A percentile compares a stretch with the other conserved stretches of the same genome.
Conservation (phyloP, 2,888 invertebrate genomes). For the Corythucha ciliata region DNA sequence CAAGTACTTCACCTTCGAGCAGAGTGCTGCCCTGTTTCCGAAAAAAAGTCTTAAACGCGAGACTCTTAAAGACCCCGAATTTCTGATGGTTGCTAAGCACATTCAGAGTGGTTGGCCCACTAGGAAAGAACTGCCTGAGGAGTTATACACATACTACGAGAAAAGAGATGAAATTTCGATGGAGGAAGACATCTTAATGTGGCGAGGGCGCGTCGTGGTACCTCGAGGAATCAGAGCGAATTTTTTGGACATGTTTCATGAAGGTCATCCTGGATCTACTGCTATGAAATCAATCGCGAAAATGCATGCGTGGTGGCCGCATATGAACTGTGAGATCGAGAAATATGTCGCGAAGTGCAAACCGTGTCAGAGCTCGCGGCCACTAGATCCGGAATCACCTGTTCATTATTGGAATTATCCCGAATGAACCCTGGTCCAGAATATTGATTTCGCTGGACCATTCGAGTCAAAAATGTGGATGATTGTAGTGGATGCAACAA, state of each 20-base stretch:
- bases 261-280: background rate
- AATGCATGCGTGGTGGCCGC: constrained; percentile 6
- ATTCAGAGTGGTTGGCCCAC: background rate
- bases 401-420: too few species aligned
- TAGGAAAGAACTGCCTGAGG: background rate
- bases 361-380: too few species aligned
- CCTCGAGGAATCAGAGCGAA: background rate
- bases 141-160: background rate
- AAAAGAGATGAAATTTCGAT: background rate
- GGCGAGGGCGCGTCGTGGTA: background rate
- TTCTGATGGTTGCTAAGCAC: background rate
- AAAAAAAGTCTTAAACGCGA: background rate
- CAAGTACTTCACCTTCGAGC: background rate
- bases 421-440: too few species aligned
- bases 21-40: background rate
- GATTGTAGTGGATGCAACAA: too few species aligned
- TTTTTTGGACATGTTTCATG: background rate
- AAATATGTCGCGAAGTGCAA: too few species aligned
- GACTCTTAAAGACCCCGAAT: background rate
- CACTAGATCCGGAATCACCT: too few species aligned
- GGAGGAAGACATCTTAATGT: background rate
- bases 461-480: too few species aligned
- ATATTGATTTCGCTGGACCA: too few species aligned
- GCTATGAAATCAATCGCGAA: background rate
- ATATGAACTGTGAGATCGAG: too few species aligned